phyloP scores from a whole-genome alignment of 1,140 invertebrate genomes.

The Leptopilina clavipes region DNA sequence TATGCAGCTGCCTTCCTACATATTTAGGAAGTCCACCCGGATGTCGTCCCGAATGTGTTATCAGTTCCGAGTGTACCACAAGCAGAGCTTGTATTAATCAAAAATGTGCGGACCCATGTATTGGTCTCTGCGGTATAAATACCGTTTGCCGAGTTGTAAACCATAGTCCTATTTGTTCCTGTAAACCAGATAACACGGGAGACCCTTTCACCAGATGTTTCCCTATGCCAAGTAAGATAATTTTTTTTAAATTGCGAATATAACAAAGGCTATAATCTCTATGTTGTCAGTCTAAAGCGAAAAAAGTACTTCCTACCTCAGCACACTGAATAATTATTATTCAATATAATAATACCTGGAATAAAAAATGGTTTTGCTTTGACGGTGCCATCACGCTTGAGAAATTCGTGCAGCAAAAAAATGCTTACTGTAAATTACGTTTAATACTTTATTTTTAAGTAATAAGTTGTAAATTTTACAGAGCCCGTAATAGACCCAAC shows the following conservation, averaged over 20 bases:
- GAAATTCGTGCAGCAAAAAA: not conserved
- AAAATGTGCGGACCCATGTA: constrained; percentile 76
- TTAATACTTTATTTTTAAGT: not conserved
- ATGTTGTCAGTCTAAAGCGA: constrained; percentile 6
- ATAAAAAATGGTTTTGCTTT: not conserved
- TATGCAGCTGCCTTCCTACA: constrained; percentile 78
- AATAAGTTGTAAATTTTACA: constrained; percentile 10
- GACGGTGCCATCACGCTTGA: not conserved
- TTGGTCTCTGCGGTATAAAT: constrained; percentile 75
- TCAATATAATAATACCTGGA: not conserved
- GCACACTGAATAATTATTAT: not conserved
- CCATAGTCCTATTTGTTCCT: constrained; percentile 76
- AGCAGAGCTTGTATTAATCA: constrained; percentile 80
- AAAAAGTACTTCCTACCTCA: constrained; percentile 16
- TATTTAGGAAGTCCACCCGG: constrained; percentile 77
- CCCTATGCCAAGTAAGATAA: constrained; percentile 71
- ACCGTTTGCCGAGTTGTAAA: constrained; percentile 76
- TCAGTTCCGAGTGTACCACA: constrained; percentile 79
- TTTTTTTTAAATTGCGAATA: constrained; percentile 6
- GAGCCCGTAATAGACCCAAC: constrained; percentile 12
- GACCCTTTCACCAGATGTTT: constrained; percentile 77
- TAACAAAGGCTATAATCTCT: not conserved
- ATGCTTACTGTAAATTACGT: not conserved
- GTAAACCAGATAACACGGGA: constrained; percentile 71
- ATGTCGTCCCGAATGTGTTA: constrained; percentile 81